Conservation (phyloP, 1,140 invertebrate species). For the Mizuhopecten yessoensis region DNA sequence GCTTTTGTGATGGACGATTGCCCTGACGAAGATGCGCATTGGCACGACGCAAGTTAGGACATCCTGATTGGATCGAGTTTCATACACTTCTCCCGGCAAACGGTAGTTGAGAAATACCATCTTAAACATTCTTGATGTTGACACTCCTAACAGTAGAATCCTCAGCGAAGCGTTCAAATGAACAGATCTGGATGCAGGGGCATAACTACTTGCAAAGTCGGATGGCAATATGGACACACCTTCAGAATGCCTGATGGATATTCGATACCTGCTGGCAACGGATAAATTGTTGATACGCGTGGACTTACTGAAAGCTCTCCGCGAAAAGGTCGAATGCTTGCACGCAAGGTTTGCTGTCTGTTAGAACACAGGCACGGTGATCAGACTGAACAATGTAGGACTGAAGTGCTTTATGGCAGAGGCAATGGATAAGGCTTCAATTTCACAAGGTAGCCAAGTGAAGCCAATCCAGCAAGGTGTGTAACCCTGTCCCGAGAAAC, state of each 20-base stretch:
- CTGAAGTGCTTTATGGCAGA: conserved; percentile 48
- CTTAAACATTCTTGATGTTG: not conserved
- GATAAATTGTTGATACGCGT: conserved; percentile 60
- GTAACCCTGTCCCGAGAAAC: conserved; percentile 47
- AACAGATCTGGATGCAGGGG: conserved; percentile 57
- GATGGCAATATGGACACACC: conserved; percentile 59
- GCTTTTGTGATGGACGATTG: conserved; percentile 64
- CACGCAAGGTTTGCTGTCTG: conserved; percentile 61
- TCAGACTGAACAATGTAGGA: conserved; percentile 53
- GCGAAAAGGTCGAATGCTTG: no score
- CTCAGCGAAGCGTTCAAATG: conserved; percentile 2
- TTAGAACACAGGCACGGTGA: conserved; percentile 32
- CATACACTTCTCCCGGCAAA: conserved; percentile 59
- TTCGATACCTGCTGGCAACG: conserved; percentile 47
- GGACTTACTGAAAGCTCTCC: no score
- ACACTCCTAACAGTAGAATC: conserved; percentile 49
- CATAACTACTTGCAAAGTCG: conserved; percentile 58
- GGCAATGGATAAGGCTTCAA: conserved; percentile 40
- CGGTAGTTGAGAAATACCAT: conserved; percentile 42
- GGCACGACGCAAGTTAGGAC: conserved; percentile 62
- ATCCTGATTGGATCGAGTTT: conserved; percentile 57
- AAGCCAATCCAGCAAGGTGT: conserved; percentile 58
- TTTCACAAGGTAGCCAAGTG: conserved; percentile 53
- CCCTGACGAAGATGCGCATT: conserved; percentile 63
- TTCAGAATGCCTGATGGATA: conserved; percentile 53